A percentile compares a stretch with the other conserved stretches of the same genome.
phyloP scores from a whole-genome alignment of 2,797 vertebrate genomes.

The Pogoniulus pusillus region DNA sequence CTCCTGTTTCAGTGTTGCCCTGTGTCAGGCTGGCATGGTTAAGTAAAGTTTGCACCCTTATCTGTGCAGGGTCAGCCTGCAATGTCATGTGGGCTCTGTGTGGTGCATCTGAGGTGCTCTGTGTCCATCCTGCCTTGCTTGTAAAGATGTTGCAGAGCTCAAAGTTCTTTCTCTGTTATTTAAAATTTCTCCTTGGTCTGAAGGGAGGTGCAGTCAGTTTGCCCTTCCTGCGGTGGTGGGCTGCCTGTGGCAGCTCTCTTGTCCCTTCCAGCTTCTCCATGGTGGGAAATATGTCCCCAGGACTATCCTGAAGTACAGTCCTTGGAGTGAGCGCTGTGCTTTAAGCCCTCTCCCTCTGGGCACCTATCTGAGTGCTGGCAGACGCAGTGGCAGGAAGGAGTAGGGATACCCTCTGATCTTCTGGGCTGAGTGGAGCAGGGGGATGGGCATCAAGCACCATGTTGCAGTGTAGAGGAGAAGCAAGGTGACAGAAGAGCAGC shows the following conservation, averaged over 20 bases:
- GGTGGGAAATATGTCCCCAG: background rate
- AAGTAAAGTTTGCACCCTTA: background rate
- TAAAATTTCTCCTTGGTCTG: background rate
- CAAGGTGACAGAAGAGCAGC: background rate
- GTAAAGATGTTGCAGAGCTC: background rate
- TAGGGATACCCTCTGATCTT: rapidly evolving
- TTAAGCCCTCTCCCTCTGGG: background rate
- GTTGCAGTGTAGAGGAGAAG: background rate
- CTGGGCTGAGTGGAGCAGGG: background rate
- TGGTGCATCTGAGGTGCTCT: background rate
- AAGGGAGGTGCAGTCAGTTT: background rate
- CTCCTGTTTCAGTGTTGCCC: background rate
- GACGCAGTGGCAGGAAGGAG: background rate
- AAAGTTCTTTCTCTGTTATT: background rate
- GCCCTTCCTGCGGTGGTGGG: background rate
- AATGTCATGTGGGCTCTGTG: background rate
- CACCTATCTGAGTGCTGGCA: background rate
- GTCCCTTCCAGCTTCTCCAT: background rate
- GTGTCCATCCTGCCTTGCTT: background rate
- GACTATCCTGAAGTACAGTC: background rate
- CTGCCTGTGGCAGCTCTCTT: background rate
- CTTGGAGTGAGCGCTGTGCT: background rate
- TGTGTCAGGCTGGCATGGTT: background rate
- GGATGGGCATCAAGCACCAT: rapidly evolving
- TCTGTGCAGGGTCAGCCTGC: background rate